These are phyloP conservation scores for Myotis lucifugus DNA, from an alignment of 2,113 vertebrate genomes.

Conservation along the genomic window DNA sequence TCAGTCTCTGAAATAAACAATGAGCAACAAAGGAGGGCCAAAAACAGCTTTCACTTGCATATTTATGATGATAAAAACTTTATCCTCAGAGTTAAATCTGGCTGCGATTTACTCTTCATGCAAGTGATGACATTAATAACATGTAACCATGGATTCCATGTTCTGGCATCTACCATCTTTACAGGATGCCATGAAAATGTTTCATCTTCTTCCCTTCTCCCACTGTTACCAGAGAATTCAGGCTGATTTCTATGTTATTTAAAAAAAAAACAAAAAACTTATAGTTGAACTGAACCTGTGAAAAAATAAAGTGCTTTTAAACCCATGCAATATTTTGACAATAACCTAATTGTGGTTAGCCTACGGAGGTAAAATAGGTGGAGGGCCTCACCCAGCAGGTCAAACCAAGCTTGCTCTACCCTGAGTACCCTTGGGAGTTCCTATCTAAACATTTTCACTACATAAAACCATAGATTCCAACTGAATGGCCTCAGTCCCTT, in stretches of 20 bases:
- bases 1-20: not conserved
- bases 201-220: slow-evolving; percentile 69
- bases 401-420: slow-evolving; percentile 18
- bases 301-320: slow-evolving; percentile 49
- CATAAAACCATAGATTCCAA: slow-evolving; percentile 32
- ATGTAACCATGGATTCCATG: not conserved
- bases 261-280: not conserved
- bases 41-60: not conserved
- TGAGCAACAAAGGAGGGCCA: not conserved
- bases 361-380: not conserved
- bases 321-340: slow-evolving; percentile 7
- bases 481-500: not conserved
- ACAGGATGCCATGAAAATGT: slow-evolving; percentile 30
- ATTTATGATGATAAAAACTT: not conserved
- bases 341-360: slow-evolving; percentile 10
- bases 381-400: slow-evolving; percentile 6
- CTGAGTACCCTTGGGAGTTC: not conserved
- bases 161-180: slow-evolving; percentile 34
- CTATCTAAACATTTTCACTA: not conserved
- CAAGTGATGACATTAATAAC: not conserved
- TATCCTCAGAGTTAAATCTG: not conserved
- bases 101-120: not conserved
- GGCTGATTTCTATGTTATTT: not conserved
- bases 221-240: slow-evolving; percentile 42
- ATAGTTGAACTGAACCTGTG: slow-evolving; percentile 51